These are phyloP conservation scores for Carapus acus DNA, from an alignment of 2,797 vertebrate genomes.

Conservation along the genomic window DNA sequence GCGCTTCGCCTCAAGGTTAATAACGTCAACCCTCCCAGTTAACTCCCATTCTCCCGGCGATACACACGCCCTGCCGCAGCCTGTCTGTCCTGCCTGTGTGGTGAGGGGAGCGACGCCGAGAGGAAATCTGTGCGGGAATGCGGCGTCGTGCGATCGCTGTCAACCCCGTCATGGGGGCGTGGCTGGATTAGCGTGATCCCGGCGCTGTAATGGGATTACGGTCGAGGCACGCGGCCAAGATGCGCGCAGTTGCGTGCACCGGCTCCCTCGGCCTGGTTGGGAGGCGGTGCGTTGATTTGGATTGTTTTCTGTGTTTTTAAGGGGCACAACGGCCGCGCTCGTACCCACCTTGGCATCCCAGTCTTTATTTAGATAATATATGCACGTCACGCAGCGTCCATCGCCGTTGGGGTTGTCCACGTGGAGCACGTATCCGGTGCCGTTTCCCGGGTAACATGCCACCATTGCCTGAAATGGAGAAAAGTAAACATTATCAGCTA, in stretches of 20 bases:
- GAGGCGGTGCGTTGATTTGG: neutral
- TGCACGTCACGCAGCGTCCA: slow-evolving; percentile 94
- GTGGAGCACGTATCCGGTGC: slow-evolving; percentile 91
- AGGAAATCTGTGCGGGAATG: slow-evolving; percentile 3
- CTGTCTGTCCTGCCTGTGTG: too few relatives aligned
- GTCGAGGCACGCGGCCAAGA: slow-evolving; percentile 23
- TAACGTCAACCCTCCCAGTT: too few relatives aligned
- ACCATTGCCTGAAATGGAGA: slow-evolving; percentile 84
- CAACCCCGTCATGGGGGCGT: slow-evolving; percentile 15
- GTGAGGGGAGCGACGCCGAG: too few relatives aligned
- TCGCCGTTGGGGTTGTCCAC: slow-evolving; percentile 95
- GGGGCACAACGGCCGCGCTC: neutral
- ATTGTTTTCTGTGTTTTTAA: too few relatives aligned
- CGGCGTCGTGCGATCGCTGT: slow-evolving; percentile 11
- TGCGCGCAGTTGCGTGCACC: slow-evolving; percentile 38
- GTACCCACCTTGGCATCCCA: slow-evolving; percentile 88
- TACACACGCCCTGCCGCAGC: too few relatives aligned
- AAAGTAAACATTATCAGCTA: neutral
- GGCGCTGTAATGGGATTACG: slow-evolving; percentile 53
- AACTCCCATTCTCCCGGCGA: too few relatives aligned
- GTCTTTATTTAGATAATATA: slow-evolving; percentile 97
- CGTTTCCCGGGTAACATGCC: slow-evolving; percentile 93
- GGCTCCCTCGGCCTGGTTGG: slow-evolving; percentile 6
- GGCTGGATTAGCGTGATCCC: slow-evolving; percentile 45
- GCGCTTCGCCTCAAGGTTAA: too few relatives aligned